Percentiles rank a stretch among this genome's conserved stretches.
phyloP scores from a whole-genome alignment of 1,140 invertebrate species.

The Drosophila sp. region DNA sequence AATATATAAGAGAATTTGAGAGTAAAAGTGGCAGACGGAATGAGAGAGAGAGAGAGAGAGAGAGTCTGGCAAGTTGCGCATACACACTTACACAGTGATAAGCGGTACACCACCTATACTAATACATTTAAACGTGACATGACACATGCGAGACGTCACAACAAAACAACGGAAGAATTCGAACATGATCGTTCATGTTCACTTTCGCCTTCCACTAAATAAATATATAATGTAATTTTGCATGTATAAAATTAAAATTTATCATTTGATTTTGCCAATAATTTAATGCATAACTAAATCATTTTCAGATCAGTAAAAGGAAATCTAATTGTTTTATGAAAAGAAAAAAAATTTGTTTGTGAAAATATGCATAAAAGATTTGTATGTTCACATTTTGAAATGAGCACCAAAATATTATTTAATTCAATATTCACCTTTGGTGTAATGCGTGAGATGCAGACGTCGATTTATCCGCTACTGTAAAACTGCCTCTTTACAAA shows the following conservation, averaged over 20 bases:
- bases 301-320: not conserved
- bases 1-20: not conserved
- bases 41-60: slow-evolving; percentile 5
- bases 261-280: not conserved
- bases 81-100: slow-evolving; percentile 19
- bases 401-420: slow-evolving; percentile 12
- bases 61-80: slow-evolving; percentile 2
- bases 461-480: slow-evolving; percentile 6
- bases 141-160: slow-evolving; percentile 34
- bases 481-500: slow-evolving; percentile 8
- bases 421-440: slow-evolving; percentile 62
- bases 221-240: not conserved
- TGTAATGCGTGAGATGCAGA: not conserved
- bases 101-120: slow-evolving; percentile 1
- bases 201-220: not conserved
- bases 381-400: slow-evolving; percentile 12
- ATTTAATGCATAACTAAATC: not conserved
- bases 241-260: not conserved
- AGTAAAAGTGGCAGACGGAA: not conserved
- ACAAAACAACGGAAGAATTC: slow-evolving; percentile 28
- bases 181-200: slow-evolving; percentile 51
- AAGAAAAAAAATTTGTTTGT: not conserved
- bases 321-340: not conserved
- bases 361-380: not conserved
- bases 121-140: not conserved